Evolutionary conservation across 2,888 invertebrate species (phyloP).

Genomic region (Xiphydria camelus): DNA sequence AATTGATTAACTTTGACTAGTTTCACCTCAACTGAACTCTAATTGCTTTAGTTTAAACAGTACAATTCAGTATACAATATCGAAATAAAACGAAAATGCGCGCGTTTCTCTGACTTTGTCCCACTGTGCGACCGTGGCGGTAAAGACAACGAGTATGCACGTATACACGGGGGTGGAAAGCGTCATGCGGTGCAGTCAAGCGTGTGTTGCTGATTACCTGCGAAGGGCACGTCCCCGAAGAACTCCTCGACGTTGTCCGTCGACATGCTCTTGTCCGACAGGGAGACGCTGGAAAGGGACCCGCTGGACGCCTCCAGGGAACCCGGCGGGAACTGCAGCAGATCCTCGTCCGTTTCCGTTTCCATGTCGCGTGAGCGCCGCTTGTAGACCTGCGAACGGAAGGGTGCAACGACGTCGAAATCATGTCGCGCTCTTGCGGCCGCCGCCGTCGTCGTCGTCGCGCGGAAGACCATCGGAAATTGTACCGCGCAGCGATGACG

Average conservation of each 20-base stretch:
- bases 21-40: no score
- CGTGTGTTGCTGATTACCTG: slow-evolving; percentile 68
- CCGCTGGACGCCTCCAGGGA: slow-evolving; percentile 68
- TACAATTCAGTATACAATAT: no score
- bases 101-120: no score
- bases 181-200: slow-evolving; percentile 59
- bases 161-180: slow-evolving; percentile 55
- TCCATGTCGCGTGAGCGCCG: slow-evolving; percentile 83
- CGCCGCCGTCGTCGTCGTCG: no score
- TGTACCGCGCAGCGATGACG: no score
- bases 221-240: slow-evolving; percentile 84
- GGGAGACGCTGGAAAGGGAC: slow-evolving; percentile 73
- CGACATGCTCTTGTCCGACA: slow-evolving; percentile 76
- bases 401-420: neutral
- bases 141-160: slow-evolving; percentile 53
- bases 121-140: no score
- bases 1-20: no score
- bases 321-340: slow-evolving; percentile 60
- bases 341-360: slow-evolving; percentile 73
- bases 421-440: no score
- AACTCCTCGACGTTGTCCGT: slow-evolving; percentile 86
- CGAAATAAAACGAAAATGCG: no score
- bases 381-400: slow-evolving; percentile 73
- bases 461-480: no score
- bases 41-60: no score